Conservation (phyloP, 2,888 invertebrate genomes). For the Muscina levida region DNA sequence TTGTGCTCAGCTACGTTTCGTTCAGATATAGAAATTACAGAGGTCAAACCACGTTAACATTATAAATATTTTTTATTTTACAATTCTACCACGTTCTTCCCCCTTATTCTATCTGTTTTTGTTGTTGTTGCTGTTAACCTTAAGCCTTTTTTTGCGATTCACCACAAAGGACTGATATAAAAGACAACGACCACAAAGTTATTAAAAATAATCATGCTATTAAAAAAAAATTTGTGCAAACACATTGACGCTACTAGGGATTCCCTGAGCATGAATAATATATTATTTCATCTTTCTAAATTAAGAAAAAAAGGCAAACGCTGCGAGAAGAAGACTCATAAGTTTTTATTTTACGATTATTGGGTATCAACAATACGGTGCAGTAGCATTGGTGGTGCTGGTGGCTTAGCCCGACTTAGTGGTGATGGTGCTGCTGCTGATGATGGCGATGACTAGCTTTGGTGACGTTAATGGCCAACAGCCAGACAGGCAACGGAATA, state of each 20-base stretch:
- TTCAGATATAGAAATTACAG: too few species aligned
- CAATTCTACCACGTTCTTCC: too few species aligned
- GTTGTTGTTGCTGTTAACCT: too few species aligned
- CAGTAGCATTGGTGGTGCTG: too few species aligned
- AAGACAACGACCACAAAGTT: neutral
- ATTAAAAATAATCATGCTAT: constrained; percentile 17
- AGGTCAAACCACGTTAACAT: too few species aligned
- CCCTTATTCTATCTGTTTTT: too few species aligned
- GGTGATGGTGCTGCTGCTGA: too few species aligned
- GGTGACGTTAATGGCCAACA: neutral
- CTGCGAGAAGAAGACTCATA: constrained; percentile 13
- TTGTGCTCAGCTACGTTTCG: too few species aligned
- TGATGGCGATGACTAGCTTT: neutral
- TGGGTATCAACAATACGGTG: too few species aligned
- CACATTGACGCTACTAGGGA: constrained; percentile 15
- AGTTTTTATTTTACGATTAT: constrained; percentile 19
- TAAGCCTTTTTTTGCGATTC: too few species aligned
- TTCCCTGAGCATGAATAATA: constrained; percentile 13
- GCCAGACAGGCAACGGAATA: neutral
- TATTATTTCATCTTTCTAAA: neutral
- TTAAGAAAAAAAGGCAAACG: neutral
- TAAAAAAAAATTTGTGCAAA: neutral
- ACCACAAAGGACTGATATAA: too few species aligned
- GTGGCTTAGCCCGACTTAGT: neutral
- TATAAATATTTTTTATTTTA: too few species aligned